These are phyloP conservation scores for Bubalus kerabau DNA, from an alignment of 2,113 vertebrate genomes.

Conservation along the genomic window DNA sequence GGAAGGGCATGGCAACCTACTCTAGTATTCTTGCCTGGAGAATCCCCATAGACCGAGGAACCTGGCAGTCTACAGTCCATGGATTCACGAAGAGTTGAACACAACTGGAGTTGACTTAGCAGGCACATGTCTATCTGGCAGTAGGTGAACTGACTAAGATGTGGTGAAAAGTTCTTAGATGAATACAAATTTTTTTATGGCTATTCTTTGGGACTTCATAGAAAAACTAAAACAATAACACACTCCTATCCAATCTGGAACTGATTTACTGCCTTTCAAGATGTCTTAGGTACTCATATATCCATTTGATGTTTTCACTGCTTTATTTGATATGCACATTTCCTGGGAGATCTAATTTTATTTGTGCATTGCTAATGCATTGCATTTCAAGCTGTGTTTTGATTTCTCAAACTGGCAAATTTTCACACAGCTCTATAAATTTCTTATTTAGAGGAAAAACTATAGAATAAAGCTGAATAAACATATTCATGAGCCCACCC, in stretches of 20 bases:
- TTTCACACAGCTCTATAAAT: background rate
- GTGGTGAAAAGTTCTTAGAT: background rate
- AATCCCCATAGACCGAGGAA: background rate
- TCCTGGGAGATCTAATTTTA: constrained; percentile 13
- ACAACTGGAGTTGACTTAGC: background rate
- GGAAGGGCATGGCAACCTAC: background rate
- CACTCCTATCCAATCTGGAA: background rate
- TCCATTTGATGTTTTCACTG: background rate
- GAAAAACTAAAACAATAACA: background rate
- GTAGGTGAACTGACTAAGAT: background rate
- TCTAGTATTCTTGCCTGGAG: background rate
- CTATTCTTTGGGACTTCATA: background rate
- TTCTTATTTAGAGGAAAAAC: background rate
- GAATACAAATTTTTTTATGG: background rate
- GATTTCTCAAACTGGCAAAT: background rate
- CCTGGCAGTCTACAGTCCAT: background rate
- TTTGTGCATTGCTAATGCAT: background rate
- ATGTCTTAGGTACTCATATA: background rate
- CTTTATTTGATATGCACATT: background rate
- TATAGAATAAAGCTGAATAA: background rate
- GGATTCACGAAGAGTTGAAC: background rate
- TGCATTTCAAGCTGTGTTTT: constrained; percentile 36
- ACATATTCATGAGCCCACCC: background rate
- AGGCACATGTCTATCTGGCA: background rate
- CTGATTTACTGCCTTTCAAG: background rate